phyloP scores from a whole-genome alignment of 2,888 invertebrate genomes.

The Conops quadrifasciatus region DNA sequence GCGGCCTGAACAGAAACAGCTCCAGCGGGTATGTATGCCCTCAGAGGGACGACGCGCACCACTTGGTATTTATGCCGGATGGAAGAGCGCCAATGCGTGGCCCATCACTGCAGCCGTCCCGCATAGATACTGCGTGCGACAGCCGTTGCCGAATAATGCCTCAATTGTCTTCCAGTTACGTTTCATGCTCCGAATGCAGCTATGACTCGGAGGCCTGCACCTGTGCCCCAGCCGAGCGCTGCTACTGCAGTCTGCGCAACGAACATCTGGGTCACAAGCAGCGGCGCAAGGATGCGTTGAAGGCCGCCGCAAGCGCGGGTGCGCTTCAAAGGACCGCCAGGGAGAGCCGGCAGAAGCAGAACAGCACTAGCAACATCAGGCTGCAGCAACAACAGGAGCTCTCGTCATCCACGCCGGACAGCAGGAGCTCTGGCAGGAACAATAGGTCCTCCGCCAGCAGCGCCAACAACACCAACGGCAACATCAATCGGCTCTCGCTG shows the following conservation, averaged over 20 bases:
- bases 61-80: conserved; percentile 19
- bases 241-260: conserved; percentile 76
- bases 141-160: conserved; percentile 16
- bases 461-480: conserved; percentile 41
- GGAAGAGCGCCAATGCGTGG: not conserved
- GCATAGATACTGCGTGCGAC: conserved; percentile 21
- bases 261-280: conserved; percentile 52
- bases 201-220: conserved; percentile 86
- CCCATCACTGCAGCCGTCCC: not conserved
- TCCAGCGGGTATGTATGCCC: conserved; percentile 68
- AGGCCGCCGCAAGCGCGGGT: conserved; percentile 41
- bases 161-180: conserved; percentile 68
- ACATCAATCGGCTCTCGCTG: conserved; percentile 56
- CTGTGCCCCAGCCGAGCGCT: conserved; percentile 79
- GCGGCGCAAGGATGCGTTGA: conserved; percentile 54
- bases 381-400: conserved; percentile 8
- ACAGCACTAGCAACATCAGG: conserved; percentile 6
- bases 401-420: not conserved
- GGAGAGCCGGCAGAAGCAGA: conserved; percentile 18
- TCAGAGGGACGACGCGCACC: not conserved
- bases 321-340: conserved; percentile 37
- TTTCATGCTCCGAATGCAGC: conserved; percentile 87
- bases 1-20: conserved; percentile 72
- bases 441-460: conserved; percentile 46
- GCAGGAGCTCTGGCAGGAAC: not conserved